A percentile compares a stretch with the other conserved stretches of the same genome.
Conservation (phyloP, 1,140 invertebrate genomes). For the Panagrolaimus sp. region DNA sequence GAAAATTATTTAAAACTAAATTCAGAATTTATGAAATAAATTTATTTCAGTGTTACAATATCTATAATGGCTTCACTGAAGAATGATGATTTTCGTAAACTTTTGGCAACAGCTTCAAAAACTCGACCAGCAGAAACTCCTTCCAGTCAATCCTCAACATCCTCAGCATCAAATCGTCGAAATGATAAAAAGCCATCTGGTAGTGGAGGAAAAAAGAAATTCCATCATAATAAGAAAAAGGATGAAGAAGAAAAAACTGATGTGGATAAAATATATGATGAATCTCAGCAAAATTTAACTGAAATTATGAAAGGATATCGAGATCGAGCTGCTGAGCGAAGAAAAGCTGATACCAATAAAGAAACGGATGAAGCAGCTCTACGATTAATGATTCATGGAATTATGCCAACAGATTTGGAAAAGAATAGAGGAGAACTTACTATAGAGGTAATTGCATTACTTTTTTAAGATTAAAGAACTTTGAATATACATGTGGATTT, state of each 20-base stretch:
- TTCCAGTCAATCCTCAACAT: background rate
- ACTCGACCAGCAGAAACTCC: background rate
- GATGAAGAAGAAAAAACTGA: slow-evolving; percentile 30
- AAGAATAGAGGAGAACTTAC: slow-evolving; percentile 36
- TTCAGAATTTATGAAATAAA: no score
- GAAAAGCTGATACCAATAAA: slow-evolving; percentile 68
- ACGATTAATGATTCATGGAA: slow-evolving; percentile 16
- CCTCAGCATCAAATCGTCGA: background rate
- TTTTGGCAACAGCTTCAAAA: background rate
- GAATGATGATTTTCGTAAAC: slow-evolving; percentile 9
- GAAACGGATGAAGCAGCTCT: slow-evolving; percentile 20
- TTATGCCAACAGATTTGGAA: slow-evolving; percentile 15
- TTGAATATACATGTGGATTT: background rate
- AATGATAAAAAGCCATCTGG: background rate
- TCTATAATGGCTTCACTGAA: slow-evolving; percentile 1
- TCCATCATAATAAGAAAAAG: slow-evolving; percentile 23
- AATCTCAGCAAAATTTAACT: slow-evolving; percentile 40
- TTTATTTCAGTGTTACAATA: background rate
- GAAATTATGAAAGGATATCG: slow-evolving; percentile 54
- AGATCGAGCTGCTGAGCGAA: slow-evolving; percentile 74
- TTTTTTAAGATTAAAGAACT: background rate
- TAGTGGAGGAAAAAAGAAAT: background rate
- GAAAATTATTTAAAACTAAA: no score
- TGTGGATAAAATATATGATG: slow-evolving; percentile 43
- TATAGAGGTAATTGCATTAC: slow-evolving; percentile 23